Conservation (phyloP, 1,140 invertebrate genomes). For the Scaptomyza hsui region DNA sequence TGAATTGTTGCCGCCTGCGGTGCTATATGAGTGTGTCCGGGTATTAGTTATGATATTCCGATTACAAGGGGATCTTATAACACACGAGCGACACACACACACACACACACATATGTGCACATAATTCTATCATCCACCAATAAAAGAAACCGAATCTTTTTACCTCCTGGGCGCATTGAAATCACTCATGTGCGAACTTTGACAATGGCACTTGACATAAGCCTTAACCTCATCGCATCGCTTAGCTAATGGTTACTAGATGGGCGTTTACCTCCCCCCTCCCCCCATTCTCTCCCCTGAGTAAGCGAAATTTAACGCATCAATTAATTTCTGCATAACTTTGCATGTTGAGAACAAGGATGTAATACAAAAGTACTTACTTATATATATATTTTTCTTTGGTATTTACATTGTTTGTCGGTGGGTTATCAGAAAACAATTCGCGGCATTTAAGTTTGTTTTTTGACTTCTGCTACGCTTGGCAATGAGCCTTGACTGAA, state of each 20-base stretch:
- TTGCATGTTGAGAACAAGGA: slow-evolving; percentile 23
- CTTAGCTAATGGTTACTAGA: slow-evolving; percentile 31
- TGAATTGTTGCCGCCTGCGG: slow-evolving; percentile 23
- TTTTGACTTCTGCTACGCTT: slow-evolving; percentile 65
- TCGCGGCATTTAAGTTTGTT: slow-evolving; percentile 59
- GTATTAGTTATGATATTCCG: slow-evolving; percentile 43
- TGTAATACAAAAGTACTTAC: background rate
- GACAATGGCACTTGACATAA: slow-evolving; percentile 67
- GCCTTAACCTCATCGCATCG: slow-evolving; percentile 33
- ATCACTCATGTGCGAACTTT: slow-evolving; percentile 63
- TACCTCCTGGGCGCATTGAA: slow-evolving; percentile 31
- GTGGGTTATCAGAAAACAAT: slow-evolving; percentile 65
- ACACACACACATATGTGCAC: background rate
- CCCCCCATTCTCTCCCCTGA: background rate
- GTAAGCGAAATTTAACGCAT: slow-evolving; percentile 21
- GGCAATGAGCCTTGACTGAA: slow-evolving; percentile 21
- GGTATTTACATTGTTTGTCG: slow-evolving; percentile 37
- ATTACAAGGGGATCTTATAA: slow-evolving; percentile 58
- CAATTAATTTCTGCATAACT: slow-evolving; percentile 25
- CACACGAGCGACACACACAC: slow-evolving; percentile 46
- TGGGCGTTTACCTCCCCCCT: background rate
- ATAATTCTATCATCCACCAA: slow-evolving; percentile 16
- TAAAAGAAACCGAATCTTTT: background rate
- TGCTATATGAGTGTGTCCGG: slow-evolving; percentile 33
- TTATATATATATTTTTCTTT: slow-evolving; percentile 9